A percentile compares a stretch with the other conserved stretches of the same genome.
Evolutionary conservation across 2,113 vertebrate genomes (phyloP).

Genomic region (Grammomys dolichurus): DNA sequence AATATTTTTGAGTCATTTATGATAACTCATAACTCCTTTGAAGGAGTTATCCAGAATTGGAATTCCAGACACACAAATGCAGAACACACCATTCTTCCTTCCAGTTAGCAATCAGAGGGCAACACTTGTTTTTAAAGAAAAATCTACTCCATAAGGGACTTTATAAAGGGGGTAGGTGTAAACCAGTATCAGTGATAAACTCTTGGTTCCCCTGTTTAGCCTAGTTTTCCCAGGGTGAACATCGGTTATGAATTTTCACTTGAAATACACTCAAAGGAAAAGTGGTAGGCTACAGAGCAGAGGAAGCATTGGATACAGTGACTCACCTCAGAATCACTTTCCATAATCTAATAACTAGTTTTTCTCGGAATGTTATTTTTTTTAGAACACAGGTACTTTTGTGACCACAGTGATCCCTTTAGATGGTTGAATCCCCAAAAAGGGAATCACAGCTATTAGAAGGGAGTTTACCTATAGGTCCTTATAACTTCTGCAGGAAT

Average conservation of each 20-base stretch:
- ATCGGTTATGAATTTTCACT: neutral
- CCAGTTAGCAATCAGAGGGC: neutral
- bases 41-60: neutral
- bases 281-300: neutral
- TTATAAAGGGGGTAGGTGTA: neutral
- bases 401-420: slow-evolving; percentile 29
- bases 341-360: neutral
- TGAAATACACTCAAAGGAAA: slow-evolving; percentile 13
- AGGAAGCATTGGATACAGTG: neutral
- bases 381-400: slow-evolving; percentile 1
- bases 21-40: neutral
- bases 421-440: slow-evolving; percentile 32
- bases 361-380: neutral
- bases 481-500: slow-evolving; percentile 21
- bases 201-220: neutral
- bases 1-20: slow-evolving; percentile 2
- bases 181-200: slow-evolving; percentile 18
- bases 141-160: neutral
- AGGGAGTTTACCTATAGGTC: slow-evolving; percentile 31
- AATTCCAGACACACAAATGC: neutral
- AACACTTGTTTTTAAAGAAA: neutral
- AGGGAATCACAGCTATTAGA: slow-evolving; percentile 7
- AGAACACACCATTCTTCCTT: neutral
- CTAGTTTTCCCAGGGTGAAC: neutral
- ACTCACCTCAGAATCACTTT: slow-evolving; percentile 25